Conservation (phyloP, 2,888 invertebrate species). For the Trachelus iudaicus region DNA sequence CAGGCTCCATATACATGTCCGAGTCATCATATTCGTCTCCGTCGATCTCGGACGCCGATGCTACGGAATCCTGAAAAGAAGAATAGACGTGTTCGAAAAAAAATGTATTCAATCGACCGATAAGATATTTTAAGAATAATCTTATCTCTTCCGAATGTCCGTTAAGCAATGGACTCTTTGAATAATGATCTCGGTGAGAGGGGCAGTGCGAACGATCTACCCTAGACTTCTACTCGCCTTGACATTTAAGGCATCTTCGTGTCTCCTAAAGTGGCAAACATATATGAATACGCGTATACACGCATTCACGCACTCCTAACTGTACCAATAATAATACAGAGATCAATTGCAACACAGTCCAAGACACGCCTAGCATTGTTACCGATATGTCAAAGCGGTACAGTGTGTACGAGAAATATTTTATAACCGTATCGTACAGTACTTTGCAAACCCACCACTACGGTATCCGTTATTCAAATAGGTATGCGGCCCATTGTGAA, state of each 20-base stretch:
- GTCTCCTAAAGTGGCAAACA: conserved; percentile 18
- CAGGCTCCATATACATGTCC: conserved; percentile 66
- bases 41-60: conserved; percentile 54
- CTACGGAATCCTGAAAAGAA: conserved; percentile 55
- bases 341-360: conserved; percentile 51
- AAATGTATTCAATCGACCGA: background rate
- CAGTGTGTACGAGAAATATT: conserved; percentile 14
- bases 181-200: background rate
- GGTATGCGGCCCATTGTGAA: conserved; percentile 8
- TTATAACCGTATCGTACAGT: conserved; percentile 6
- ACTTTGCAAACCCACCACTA: background rate
- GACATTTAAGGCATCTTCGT: conserved; percentile 51
- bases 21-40: conserved; percentile 65
- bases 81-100: background rate
- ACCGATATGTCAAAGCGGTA: conserved; percentile 47
- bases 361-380: conserved; percentile 64
- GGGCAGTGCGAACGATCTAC: background rate
- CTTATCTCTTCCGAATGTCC: background rate
- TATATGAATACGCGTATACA: background rate
- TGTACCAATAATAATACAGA: background rate
- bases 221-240: conserved; percentile 36
- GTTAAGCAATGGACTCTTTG: background rate
- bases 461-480: conserved; percentile 1
- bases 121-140: background rate
- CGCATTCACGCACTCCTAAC: background rate